phyloP scores from a whole-genome alignment of 30 jellyfish, hydroid and myxozoan genomes.

The Hydra vulgaris region DNA sequence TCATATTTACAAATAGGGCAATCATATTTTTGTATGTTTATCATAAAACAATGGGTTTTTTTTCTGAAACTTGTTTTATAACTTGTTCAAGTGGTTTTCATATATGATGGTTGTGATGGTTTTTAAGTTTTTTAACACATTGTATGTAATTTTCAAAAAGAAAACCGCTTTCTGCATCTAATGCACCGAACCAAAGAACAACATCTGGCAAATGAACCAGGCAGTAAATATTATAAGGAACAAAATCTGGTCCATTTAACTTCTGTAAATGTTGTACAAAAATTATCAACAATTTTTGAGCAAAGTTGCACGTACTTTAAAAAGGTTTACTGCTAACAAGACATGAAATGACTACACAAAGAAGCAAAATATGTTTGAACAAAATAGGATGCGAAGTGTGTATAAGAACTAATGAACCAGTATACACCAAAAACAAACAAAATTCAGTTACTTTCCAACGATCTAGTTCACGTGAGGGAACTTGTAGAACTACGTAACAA shows the following conservation, averaged over 20 bases:
- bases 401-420: not conserved
- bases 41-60: not conserved
- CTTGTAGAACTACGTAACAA: not conserved
- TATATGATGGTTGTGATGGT: not conserved
- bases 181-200: not conserved
- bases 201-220: not conserved
- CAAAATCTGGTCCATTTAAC: not conserved
- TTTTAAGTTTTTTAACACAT: not conserved
- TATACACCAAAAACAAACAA: not conserved
- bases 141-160: not conserved
- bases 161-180: not conserved
- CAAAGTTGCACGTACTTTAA: not conserved
- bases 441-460: not conserved
- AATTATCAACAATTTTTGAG: not conserved
- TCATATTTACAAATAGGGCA: not conserved
- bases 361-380: not conserved
- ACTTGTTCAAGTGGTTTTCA: not conserved
- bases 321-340: not conserved
- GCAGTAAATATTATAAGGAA: not conserved
- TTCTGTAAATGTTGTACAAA: not conserved
- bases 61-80: not conserved
- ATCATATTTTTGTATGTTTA: not conserved
- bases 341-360: not conserved
- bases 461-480: not conserved
- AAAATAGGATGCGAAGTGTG: not conserved